Conservation (phyloP, 2,113 vertebrate genomes). For the Urocynchramus pylzowi region DNA sequence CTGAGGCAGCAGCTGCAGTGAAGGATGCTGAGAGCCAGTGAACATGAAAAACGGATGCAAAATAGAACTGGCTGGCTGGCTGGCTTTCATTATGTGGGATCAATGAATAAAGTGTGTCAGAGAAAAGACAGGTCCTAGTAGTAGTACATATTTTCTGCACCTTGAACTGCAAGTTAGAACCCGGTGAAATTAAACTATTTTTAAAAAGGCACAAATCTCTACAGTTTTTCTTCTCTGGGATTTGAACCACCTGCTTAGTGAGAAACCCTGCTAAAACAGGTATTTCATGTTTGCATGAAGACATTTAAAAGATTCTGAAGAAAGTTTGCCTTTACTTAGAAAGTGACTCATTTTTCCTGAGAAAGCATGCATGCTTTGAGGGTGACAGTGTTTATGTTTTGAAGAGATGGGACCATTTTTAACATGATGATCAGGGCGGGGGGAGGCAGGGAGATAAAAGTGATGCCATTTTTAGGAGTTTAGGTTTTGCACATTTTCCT, state of each 20-base stretch:
- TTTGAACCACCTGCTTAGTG: not conserved
- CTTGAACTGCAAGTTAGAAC: not conserved
- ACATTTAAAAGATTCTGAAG: not conserved
- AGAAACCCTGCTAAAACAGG: not conserved
- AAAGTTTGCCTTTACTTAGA: not conserved
- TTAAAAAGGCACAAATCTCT: not conserved
- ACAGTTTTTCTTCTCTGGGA: not conserved
- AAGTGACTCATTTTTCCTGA: conserved; percentile 13
- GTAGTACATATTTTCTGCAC: not conserved
- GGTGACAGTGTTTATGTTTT: not conserved
- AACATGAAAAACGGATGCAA: not conserved
- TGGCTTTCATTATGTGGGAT: not conserved
- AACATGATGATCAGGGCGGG: not conserved
- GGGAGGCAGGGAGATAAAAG: not conserved
- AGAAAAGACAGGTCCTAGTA: not conserved
- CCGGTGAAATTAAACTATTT: not conserved
- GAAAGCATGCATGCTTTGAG: not conserved
- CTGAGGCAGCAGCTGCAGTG: not conserved
- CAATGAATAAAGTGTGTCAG: not conserved
- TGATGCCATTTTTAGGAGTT: not conserved
- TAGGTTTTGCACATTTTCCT: not conserved
- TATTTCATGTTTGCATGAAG: not conserved
- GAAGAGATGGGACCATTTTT: not conserved
- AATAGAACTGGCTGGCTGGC: not conserved
- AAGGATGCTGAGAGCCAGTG: not conserved